Base-by-base conservation (phyloP, 1,140 invertebrate genomes). In the Monochamus saltuarius region DNA sequence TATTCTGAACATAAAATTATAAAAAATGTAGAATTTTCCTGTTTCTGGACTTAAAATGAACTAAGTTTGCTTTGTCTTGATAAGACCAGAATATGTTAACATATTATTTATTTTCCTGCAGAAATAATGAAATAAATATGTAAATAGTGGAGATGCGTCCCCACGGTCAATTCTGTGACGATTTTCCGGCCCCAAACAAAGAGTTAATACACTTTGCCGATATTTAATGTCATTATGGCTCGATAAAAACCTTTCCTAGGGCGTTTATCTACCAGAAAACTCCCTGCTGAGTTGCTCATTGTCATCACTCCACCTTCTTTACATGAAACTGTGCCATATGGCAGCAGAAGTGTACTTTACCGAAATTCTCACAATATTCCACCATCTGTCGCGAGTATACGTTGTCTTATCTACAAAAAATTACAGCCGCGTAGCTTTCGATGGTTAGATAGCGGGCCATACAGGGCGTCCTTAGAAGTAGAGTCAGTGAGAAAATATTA, bases 311-410 rank as follows among this genome's bases (percentile, higher is more conserved):
- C 29, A 36, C 40, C 61, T 57, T 63, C 61, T 63, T 59, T 54
- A 59, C 56, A 53, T 62, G 17, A 34, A 49, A 52, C 58, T 49
- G 50, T 62, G 66, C 63, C 66, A 68, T 68, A 68, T 68, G 66
- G 63, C 56, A 53, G 37, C 49, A 56, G 53, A 35, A 58, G 54
- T 63, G 66, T 62, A 62, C 62, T 65, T 60, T 65, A 62, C 63
- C 61, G 55, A 64, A 67, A 58, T 68, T 68, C 66, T 68, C 66
- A 68, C 66, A 65, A 62, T 68, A 59, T 65, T 65, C 57, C 36
- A 63, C 62, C 66, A 68, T 68, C 66, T 68, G 66, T 65, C 49
- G 57, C 39, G 51, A 53, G 16, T 29, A 56, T 39, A 51, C 61
- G 56, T 62, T 62, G 61, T 62, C 61, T 62, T 62, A 62, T 29